Base-by-base conservation (phyloP, 2,888 invertebrate species). In the Caradrina clavipalpis region DNA sequence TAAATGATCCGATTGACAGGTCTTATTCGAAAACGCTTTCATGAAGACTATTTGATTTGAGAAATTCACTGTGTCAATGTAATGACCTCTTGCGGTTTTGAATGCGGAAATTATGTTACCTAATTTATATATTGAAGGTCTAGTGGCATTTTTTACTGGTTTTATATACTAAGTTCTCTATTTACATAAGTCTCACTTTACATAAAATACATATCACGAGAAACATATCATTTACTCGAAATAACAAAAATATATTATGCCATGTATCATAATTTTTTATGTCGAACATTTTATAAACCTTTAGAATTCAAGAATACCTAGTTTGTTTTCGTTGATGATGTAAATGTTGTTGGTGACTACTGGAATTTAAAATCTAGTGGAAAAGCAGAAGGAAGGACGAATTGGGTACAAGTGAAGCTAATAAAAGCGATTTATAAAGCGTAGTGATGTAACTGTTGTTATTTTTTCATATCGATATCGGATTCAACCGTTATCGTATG, bases 121-220 rank as follows among this genome's bases (percentile, higher is more conserved):
- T 65, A 65, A 63, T 74, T 54, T 63, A 59, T 63, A 51, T 55
- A 57, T 74, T 76, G 72, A 82, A 76, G 82, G 78, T 78, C 66
- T 21, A 31, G 8, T 65, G 53, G 49, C 26, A 60, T 68, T 78
- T 68, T 65, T 82, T 79, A 66, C 60, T 54, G 59, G 39, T 78
- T 51, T 53, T 63, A 51, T 13, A 64, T 53, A 50, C 15, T 17
- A 17, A 19, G 22, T 1, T 35, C 11, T 60, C 22, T 47, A 54
- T 70, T 69, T 56, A 61, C 49, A 65, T 69, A 65, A 59, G 50
- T 49, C 42, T 19, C n/a, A 68, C 45, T 78, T 78, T 63, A 66
- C 65, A 78, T 75, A 76, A 68, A 60, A 80, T 70, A 66, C 56
- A 69, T 76, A 65, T 69, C 26, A 45, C 17, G 26, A 54, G 55